Evolutionary conservation across 2,113 vertebrate genomes (phyloP).

Genomic region (Tautogolabrus adspersus): DNA sequence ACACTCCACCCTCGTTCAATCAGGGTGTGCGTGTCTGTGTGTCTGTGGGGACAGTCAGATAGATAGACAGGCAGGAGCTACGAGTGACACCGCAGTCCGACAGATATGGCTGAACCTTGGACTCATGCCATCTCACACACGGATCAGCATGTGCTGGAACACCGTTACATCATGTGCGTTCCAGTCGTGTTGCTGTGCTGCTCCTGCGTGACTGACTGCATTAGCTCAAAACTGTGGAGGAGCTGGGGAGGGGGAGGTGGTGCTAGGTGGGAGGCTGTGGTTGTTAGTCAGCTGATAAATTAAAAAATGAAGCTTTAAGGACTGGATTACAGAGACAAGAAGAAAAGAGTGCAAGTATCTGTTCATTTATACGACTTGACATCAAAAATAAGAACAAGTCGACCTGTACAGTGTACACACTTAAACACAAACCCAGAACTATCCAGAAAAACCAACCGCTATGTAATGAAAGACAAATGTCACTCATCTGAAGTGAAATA

Average conservation of each 20-base stretch:
- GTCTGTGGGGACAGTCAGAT: constrained; percentile 16
- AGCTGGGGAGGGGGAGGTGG: constrained; percentile 31
- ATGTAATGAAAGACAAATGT: neutral
- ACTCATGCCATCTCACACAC: constrained; percentile 71
- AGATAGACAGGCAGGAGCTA: constrained; percentile 31
- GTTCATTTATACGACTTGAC: neutral
- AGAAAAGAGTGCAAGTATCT: neutral
- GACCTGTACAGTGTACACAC: neutral
- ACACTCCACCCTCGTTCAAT: constrained; percentile 28
- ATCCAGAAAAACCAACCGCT: neutral
- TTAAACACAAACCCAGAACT: neutral
- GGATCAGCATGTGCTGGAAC: constrained; percentile 79
- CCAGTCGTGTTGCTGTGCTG: constrained; percentile 56
- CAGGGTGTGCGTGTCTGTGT: neutral
- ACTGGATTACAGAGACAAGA: constrained; percentile 23
- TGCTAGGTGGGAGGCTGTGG: constrained; percentile 40
- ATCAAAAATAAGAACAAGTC: constrained; percentile 11
- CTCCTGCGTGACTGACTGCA: constrained; percentile 67
- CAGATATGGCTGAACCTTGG: constrained; percentile 67
- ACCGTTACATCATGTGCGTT: constrained; percentile 73
- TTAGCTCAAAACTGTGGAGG: constrained; percentile 47
- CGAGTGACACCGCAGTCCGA: constrained; percentile 30
- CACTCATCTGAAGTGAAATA: neutral
- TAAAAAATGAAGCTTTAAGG: constrained; percentile 61
- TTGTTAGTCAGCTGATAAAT: constrained; percentile 69